Evolutionary conservation across 35 echinoderm and acorn worm species (phyloP), one percentile per base, ranked within the genome.

Genomic region (Holothuria glaberrima): DNA sequence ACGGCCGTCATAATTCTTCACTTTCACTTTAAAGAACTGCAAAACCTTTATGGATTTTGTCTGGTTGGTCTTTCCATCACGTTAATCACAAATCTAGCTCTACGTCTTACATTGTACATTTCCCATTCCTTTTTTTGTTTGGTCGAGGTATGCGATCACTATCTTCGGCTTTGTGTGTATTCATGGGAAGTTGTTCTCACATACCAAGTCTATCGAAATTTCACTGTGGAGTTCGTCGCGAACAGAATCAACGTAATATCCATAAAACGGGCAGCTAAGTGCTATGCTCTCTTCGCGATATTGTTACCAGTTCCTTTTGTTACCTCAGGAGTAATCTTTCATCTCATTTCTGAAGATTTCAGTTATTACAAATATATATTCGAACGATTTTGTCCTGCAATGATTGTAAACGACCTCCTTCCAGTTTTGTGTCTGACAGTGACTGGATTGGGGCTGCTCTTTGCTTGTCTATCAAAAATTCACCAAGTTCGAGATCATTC

Each of bases 31-130:
- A 21, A 21, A 60, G 54, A 82, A 33, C 48, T 82, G 0, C 79
- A 82, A 60, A 82, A 82, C 48, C 18, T 82, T 7, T 82, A 60
- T 21, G 79, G 79, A 56, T 82, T 82, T 27, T 82, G 79, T 27
- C 38, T 82, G 9, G 27, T 57, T 16, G 54, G 27, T 19, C 54
- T 82, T 6, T 26, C 32, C 22, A 22, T 10, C 6, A 27, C 79
- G 2, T 60, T 82, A 33, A 14, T 48, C 0, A 48, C 57, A 6
- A 57, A 29, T 17, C 5, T 26, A 9, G 27, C 57, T 4, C 13
- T 82, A 10, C 48, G 24, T 18, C 54, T 82, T 58, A 24, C 54
- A 17, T 16, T 26, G 50, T 22, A n/a, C n/a, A n/a, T 52, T 22
- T 25, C 57, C 18, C 12, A 29, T 52, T 9, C 19, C 21, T 58